Base-by-base conservation (phyloP, 2,888 invertebrate genomes). In the Gordius sp. region DNA sequence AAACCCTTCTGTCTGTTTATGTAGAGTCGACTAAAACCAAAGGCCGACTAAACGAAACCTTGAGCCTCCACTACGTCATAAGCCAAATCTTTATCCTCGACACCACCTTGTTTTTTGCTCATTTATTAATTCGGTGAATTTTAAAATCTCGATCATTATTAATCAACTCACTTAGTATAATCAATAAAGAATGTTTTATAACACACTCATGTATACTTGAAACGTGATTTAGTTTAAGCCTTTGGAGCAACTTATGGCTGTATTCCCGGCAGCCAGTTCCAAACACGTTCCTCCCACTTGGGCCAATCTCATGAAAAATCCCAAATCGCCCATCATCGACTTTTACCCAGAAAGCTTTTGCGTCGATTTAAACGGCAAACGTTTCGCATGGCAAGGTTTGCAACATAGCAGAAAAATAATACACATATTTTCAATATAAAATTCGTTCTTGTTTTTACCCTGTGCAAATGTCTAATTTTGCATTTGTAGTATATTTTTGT, bases 311-410 rank as follows among this genome's bases (percentile, higher is more conserved):
- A 99, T 97, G 97, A 79, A 76, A 56, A 79, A 83, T 67, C 80
- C 83, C 1, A 78, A 79, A 63, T 93, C 93, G 0, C 73, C 81
- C 1, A 93, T 97, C 59, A 89, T 97, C 64, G 97, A 99, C 71
- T 93, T 99, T 73, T 99, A 99, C 72, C 97, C 97, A 0, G 79
- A 77, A 66, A 86, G 97, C 69, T 97, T 97, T 71, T 71, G 71
- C 59, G 87, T 93, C 60, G 91, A 97, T 72, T 73, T 99, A 62
- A 99, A 99, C 72, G 97, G 97, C 28, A 97, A 99, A 72, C 93
- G 89, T 71, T 93, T 82, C 72, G 93, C 93, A 56, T 99, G 97
- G 97, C 91, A 93, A 72, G 72, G 69, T 64, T 13, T 33, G n/a
- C 8, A n/a, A 8, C 8, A 33, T 33, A 13, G n/a, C 8, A 8